These are phyloP conservation scores for Hoplodrina ambigua DNA, from an alignment of 2,888 invertebrate species.

Conservation along the genomic window DNA sequence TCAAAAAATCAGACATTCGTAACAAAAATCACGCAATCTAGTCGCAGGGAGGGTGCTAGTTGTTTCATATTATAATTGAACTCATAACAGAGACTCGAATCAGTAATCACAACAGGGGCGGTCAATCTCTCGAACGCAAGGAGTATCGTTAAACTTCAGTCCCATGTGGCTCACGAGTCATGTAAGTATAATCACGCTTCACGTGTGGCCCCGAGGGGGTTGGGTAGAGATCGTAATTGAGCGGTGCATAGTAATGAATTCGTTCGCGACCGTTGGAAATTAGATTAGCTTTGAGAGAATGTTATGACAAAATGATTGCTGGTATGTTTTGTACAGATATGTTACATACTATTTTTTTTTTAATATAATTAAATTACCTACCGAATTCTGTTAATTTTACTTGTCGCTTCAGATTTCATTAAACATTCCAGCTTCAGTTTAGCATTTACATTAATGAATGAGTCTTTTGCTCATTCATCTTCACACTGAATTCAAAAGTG, in stretches of 20 bases:
- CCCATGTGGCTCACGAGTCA: constrained; percentile 11
- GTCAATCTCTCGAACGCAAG: background rate
- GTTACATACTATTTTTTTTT: too few species aligned
- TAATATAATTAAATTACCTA: too few species aligned
- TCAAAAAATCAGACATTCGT: too few species aligned
- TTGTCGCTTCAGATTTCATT: too few species aligned
- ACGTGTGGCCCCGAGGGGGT: constrained; percentile 12
- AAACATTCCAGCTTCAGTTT: too few species aligned
- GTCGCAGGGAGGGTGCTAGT: too few species aligned
- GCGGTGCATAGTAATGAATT: constrained; percentile 48
- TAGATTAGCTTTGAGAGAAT: constrained; percentile 15
- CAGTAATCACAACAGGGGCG: background rate
- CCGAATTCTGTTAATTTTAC: too few species aligned
- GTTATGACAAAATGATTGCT: background rate
- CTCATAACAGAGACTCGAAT: constrained; percentile 3
- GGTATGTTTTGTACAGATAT: too few species aligned
- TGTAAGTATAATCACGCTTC: constrained; percentile 37
- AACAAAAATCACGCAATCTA: too few species aligned
- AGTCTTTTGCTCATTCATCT: too few species aligned
- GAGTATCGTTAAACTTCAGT: constrained; percentile 10
- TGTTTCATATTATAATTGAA: constrained; percentile 8
- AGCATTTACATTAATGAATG: too few species aligned
- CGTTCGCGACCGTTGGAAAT: background rate
- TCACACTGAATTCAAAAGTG: too few species aligned
- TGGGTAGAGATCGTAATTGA: constrained; percentile 42